Conservation (phyloP, 1,140 invertebrate species). For the Pteromalus puparum region DNA sequence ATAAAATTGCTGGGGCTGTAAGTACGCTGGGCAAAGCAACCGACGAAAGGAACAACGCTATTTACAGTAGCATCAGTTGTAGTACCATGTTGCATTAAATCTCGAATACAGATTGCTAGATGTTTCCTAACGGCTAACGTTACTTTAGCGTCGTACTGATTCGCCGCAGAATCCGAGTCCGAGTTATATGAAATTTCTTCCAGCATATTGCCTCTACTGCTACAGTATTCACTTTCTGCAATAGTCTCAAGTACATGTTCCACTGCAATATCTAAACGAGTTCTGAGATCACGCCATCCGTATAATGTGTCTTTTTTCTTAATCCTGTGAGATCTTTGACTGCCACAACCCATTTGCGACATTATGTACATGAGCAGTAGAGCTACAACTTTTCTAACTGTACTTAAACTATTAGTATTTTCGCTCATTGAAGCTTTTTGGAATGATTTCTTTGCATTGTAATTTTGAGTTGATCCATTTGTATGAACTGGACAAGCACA, state of each 20-base stretch:
- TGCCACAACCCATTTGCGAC: slow-evolving; percentile 92
- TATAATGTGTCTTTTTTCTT: slow-evolving; percentile 82
- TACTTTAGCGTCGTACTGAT: slow-evolving; percentile 82
- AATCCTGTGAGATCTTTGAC: slow-evolving; percentile 84
- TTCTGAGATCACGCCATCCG: slow-evolving; percentile 88
- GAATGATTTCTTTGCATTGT: slow-evolving; percentile 65
- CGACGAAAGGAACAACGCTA: slow-evolving; percentile 92
- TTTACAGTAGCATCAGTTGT: slow-evolving; percentile 82
- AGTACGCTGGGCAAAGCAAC: slow-evolving; percentile 87
- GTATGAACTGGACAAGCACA: slow-evolving; percentile 81
- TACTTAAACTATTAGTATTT: slow-evolving; percentile 78
- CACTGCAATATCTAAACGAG: slow-evolving; percentile 93
- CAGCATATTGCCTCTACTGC: slow-evolving; percentile 65
- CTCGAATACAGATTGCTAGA: slow-evolving; percentile 89
- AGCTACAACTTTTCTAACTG: slow-evolving; percentile 89
- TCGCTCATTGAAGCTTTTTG: slow-evolving; percentile 62
- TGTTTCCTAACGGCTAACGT: slow-evolving; percentile 94
- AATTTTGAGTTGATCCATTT: slow-evolving; percentile 53
- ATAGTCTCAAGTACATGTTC: slow-evolving; percentile 84
- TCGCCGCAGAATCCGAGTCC: slow-evolving; percentile 78
- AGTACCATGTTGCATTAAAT: slow-evolving; percentile 96
- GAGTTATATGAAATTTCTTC: slow-evolving; percentile 79
- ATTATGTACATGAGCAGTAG: slow-evolving; percentile 94
- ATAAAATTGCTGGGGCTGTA: slow-evolving; percentile 77
- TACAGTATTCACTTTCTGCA: slow-evolving; percentile 73